A percentile compares a stretch with the other conserved stretches of the same genome.
These are phyloP conservation scores for Anolis carolinensis DNA, from an alignment of 2,113 vertebrate species.

Conservation along the genomic window DNA sequence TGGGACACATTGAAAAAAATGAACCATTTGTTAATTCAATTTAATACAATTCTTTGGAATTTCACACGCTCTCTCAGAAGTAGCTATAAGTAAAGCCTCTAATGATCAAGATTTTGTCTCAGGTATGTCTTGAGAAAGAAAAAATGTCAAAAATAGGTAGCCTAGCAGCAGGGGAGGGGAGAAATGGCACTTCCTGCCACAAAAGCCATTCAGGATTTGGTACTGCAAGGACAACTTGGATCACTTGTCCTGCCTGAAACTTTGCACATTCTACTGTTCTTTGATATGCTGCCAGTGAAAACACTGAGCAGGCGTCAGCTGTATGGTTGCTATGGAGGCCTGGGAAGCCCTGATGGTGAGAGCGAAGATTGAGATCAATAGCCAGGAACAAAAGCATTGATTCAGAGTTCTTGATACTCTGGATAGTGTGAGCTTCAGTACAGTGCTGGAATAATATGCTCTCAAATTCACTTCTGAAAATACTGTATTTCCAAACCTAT, in stretches of 20 bases:
- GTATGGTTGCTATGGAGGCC: conserved; percentile 73
- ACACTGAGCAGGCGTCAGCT: conserved; percentile 71
- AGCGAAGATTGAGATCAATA: conserved; percentile 79
- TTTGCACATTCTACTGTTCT: conserved; percentile 51
- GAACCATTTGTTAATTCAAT: not conserved
- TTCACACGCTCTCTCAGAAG: rapidly evolving
- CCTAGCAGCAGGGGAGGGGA: too few species aligned
- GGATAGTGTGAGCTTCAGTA: conserved; percentile 69
- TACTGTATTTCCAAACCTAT: not conserved
- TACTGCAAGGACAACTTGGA: conserved; percentile 31
- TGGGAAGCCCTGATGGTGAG: conserved; percentile 67
- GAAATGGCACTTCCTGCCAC: not conserved
- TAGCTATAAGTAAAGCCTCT: rapidly evolving
- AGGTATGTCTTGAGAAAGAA: not conserved
- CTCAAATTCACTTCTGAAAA: conserved; percentile 24
- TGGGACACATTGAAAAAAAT: conserved; percentile 1
- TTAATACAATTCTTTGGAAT: rapidly evolving
- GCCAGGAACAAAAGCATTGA: conserved; percentile 79
- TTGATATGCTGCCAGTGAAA: conserved; percentile 84
- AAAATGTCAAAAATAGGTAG: not conserved
- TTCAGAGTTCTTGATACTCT: conserved; percentile 73
- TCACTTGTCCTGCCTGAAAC: conserved; percentile 53
- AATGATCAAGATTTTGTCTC: not conserved
- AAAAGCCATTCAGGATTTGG: not conserved
- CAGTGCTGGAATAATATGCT: conserved; percentile 36